Percentiles rank a stretch among this genome's conserved stretches.
These are phyloP conservation scores for Leuciscus waleckii DNA, from an alignment of 2,797 vertebrate genomes.

Conservation along the genomic window DNA sequence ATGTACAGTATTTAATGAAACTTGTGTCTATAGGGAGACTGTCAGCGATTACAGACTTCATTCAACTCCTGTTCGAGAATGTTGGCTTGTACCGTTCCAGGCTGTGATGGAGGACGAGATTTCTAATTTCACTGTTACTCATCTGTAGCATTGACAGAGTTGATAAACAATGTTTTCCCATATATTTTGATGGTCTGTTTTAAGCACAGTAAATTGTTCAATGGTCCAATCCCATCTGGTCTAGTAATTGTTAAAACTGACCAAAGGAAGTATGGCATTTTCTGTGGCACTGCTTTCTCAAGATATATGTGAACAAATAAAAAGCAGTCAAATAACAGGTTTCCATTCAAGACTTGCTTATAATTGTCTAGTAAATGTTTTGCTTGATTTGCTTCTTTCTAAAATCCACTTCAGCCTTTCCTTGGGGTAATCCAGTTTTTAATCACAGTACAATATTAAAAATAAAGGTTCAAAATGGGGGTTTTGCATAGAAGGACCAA, in stretches of 20 bases:
- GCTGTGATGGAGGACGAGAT: slow-evolving; percentile 63
- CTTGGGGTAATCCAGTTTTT: background rate
- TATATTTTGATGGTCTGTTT: background rate
- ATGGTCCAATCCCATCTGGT: background rate
- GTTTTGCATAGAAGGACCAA: background rate
- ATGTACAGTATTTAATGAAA: background rate
- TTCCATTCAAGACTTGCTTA: background rate
- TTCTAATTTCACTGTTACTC: slow-evolving; percentile 58
- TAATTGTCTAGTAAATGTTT: too few species aligned
- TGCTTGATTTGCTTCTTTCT: background rate
- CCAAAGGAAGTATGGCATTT: background rate
- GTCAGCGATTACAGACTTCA: slow-evolving; percentile 62
- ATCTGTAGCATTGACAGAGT: slow-evolving; percentile 57
- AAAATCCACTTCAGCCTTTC: background rate
- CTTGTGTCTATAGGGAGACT: slow-evolving; percentile 7
- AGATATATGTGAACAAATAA: background rate
- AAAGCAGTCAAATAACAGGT: background rate
- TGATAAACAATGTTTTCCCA: background rate
- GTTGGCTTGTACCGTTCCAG: slow-evolving; percentile 66
- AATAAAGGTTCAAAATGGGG: background rate
- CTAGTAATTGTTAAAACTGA: background rate
- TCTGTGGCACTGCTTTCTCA: background rate
- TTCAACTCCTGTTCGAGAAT: slow-evolving; percentile 31
- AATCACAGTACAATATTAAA: background rate
- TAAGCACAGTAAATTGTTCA: background rate